Base-by-base conservation (phyloP, 2,113 vertebrate species). In the Symphodus melops region DNA sequence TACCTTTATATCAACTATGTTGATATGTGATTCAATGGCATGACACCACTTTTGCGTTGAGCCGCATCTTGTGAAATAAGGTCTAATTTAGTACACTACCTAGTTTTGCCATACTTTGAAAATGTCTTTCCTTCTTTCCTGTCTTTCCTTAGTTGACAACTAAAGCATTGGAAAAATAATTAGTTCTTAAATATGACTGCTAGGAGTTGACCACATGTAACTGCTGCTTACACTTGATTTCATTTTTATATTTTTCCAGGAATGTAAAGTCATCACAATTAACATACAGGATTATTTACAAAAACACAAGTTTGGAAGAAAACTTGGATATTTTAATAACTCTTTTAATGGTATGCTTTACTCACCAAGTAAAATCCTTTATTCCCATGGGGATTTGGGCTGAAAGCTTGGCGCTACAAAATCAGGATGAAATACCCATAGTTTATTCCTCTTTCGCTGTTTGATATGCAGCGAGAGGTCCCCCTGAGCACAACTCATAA, bases 341-440 rank as follows among this genome's bases (percentile, higher is more conserved):
- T 49, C 10, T 53, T 63, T 62, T 19, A 41, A 49, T 9, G 33
- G n/a, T 9, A 9, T 28, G 16, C 28, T 63, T 44, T 60, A 59
- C 1, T 0, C 20, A 53, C 16, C 23, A 58, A 17, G 28, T 37
- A 2, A 61, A 68, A 48, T 65, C 52, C 17, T 69, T 39, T 63
- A 13, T 49, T 4, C 71, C 82, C 39, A 9, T 58, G 72, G 48
- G 10, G 5, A 64, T 72, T 74, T 37, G 20, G 41, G 52, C 68
- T 66, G 52, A 7, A 58, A 51, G 72, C 23, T 60, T 59, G 14
- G 36, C 3, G 9, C 57, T 41, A 58, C 44, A 60, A 77, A 79
- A 86, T 75, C 53, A 37, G 80, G 65, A 81, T 79, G 64, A 84
- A 83, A 74, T 65, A 72, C 54, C 67, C 51, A 5, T 64, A 39